phyloP scores from a whole-genome alignment of 2,797 vertebrate species.

The Halcyon leucocephala region DNA sequence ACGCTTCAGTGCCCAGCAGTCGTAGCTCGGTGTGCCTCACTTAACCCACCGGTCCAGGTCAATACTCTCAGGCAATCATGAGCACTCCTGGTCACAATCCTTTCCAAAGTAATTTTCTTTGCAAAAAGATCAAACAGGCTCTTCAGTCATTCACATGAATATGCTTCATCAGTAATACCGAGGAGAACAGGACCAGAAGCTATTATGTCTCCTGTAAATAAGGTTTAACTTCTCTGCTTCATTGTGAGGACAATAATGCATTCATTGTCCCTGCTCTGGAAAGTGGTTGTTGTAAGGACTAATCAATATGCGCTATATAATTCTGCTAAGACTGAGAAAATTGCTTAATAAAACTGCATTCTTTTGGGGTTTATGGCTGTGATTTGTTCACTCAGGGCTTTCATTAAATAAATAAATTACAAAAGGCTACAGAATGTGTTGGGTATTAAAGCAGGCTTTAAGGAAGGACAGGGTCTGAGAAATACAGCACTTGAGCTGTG shows the following conservation, averaged over 20 bases:
- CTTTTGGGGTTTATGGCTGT: neutral
- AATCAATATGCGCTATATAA: neutral
- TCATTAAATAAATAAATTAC: neutral
- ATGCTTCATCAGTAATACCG: neutral
- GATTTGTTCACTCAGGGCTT: neutral
- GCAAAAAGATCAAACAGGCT: neutral
- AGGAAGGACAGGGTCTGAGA: neutral
- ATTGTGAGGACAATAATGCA: neutral
- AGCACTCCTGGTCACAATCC: neutral
- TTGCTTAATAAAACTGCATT: neutral
- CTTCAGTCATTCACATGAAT: neutral
- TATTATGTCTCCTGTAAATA: neutral
- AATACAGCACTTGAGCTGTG: neutral
- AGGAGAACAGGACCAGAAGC: neutral
- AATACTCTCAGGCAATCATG: neutral
- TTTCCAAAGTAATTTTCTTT: neutral
- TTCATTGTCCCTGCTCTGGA: neutral
- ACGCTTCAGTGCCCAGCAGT: neutral
- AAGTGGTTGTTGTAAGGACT: neutral
- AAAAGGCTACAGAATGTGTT: neutral
- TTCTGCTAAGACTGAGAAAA: neutral
- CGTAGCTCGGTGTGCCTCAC: neutral
- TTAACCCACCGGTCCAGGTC: rapidly evolving
- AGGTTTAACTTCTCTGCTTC: neutral
- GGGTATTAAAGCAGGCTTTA: neutral